Base-by-base conservation (phyloP, 2,113 vertebrate species). In the Ciconia maguari region DNA sequence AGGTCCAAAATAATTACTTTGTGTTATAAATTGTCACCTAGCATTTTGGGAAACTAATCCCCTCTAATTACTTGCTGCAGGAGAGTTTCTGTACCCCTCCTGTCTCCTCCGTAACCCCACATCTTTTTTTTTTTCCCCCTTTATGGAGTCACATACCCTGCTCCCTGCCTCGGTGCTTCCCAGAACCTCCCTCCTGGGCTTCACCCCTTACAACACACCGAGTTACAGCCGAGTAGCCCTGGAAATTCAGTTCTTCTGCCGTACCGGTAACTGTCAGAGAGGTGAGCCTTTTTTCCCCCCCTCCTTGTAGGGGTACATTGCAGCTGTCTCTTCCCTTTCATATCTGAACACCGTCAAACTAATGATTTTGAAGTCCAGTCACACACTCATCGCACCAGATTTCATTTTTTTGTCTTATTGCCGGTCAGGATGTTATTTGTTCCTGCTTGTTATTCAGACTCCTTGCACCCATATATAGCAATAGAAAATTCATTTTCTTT, bases 111-210 rank as follows among this genome's bases (percentile, higher is more conserved):
- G 0, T 13, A 44, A 20, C 30, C 32, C 30, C 42, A 5, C 11
- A 1, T 36, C 11, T 52, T 49, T 51, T 49, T 3, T 3, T 8
- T 4, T 3, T 2, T 2, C 18, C 30, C 15, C 16, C 4, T 5
- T 72, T 10, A 7, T 27, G 34, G 26, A 9, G 27, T 54, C 49
- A 8, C 0, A 1, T 18, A 13, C 16, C 26, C 27, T n/a, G 13
- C 19, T 75, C 21, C 32, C 2, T 60, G 6, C 34, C 29, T 30
- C 12, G 36, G 7, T 89, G 60, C 34, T 70, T 78, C 46, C 38
- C 74, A 70, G 38, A 79, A 9, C 55, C 41, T 75, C 16, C 41
- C 41, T 75, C 16, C 58, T 69, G 60, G 41, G 24, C 44, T 89
- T 65, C 32, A 5, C 25, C 27, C n/a, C 0, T 46, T 41, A 16